Conservation (phyloP, 2,113 vertebrate genomes). For the Otus sunia region DNA sequence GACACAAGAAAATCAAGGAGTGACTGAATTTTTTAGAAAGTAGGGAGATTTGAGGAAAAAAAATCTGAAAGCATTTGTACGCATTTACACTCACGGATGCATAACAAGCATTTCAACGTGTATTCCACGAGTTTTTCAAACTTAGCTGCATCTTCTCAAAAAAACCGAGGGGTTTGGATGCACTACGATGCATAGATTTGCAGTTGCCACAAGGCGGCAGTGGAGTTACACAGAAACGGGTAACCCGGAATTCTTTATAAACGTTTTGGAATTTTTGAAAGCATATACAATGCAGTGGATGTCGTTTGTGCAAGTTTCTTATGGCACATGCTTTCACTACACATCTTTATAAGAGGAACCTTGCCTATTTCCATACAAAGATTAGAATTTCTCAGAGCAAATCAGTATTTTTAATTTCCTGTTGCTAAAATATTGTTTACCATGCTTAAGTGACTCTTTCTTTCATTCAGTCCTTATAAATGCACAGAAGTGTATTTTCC, state of each 20-base stretch:
- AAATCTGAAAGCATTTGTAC: background rate
- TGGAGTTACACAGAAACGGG: background rate
- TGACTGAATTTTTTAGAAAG: fast-evolving
- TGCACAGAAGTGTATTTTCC: background rate
- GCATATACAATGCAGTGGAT: background rate
- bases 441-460: background rate
- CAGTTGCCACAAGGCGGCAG: background rate
- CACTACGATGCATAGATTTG: background rate
- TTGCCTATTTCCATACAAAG: background rate
- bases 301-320: background rate
- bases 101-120: background rate
- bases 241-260: background rate
- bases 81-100: background rate
- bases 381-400: background rate
- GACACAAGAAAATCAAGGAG: background rate
- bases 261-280: background rate
- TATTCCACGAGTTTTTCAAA: background rate
- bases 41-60: background rate
- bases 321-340: background rate
- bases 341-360: background rate
- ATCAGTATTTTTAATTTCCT: background rate
- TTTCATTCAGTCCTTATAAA: background rate
- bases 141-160: background rate
- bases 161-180: fast-evolving
- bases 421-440: background rate